Conservation (phyloP, 1,140 invertebrate genomes). For the Manduca sexta region DNA sequence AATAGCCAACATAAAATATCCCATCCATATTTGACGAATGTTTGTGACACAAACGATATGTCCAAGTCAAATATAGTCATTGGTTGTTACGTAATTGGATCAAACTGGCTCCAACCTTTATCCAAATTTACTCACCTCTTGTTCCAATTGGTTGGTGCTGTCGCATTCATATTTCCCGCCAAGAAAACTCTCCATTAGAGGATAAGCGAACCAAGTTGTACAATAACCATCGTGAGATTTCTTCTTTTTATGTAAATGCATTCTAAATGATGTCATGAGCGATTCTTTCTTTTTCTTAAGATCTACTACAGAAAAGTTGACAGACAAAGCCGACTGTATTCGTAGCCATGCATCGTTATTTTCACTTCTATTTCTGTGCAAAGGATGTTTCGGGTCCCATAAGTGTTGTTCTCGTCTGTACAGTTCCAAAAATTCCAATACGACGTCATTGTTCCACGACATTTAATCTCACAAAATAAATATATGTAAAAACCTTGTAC, state of each 20-base stretch:
- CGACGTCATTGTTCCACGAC: slow-evolving; percentile 28
- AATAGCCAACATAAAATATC: too few species aligned
- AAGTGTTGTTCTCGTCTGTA: slow-evolving; percentile 27
- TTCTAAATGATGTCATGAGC: slow-evolving; percentile 53
- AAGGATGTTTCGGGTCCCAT: slow-evolving; percentile 30
- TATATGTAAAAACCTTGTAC: slow-evolving; percentile 11
- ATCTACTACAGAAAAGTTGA: slow-evolving; percentile 42
- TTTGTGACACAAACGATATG: neutral
- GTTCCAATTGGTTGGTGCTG: slow-evolving; percentile 40
- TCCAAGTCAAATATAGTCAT: neutral
- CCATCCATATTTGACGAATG: neutral
- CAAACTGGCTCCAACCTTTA: slow-evolving; percentile 13
- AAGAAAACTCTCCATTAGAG: slow-evolving; percentile 55
- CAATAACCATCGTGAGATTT: slow-evolving; percentile 36
- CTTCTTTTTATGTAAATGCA: slow-evolving; percentile 46
- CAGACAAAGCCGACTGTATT: slow-evolving; percentile 43
- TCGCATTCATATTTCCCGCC: slow-evolving; percentile 56
- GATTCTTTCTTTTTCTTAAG: slow-evolving; percentile 61
- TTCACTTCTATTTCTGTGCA: slow-evolving; percentile 31
- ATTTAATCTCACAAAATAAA: slow-evolving; percentile 9
- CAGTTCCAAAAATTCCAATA: slow-evolving; percentile 28
- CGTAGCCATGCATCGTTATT: slow-evolving; percentile 29
- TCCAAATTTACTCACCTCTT: slow-evolving; percentile 25
- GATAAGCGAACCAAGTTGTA: slow-evolving; percentile 50
- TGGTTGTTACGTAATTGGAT: slow-evolving; percentile 9